Conservation (phyloP, 2,797 vertebrate genomes). For the Dallia pectoralis region DNA sequence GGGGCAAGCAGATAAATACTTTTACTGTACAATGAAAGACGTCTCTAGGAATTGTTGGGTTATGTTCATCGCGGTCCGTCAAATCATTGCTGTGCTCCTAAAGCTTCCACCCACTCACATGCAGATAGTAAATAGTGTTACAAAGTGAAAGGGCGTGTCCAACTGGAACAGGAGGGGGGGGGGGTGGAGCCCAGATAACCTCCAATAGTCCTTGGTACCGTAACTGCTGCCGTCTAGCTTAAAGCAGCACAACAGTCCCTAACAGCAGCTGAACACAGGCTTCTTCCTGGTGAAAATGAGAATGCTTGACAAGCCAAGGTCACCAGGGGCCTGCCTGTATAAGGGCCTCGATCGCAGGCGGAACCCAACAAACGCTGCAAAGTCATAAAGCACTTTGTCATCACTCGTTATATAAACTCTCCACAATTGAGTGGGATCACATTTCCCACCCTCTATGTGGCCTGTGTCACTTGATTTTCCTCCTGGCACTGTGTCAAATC, state of each 20-base stretch:
- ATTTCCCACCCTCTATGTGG: slow-evolving; percentile 60
- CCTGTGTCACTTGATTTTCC: slow-evolving; percentile 67
- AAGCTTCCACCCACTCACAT: slow-evolving; percentile 19
- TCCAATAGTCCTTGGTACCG: slow-evolving; percentile 44
- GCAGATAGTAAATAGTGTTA: slow-evolving; percentile 28
- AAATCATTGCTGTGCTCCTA: slow-evolving; percentile 3
- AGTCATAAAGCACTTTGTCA: slow-evolving; percentile 79
- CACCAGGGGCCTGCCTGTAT: slow-evolving; percentile 57
- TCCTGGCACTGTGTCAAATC: slow-evolving; percentile 70
- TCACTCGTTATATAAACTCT: slow-evolving; percentile 77
- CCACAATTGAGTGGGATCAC: slow-evolving; percentile 74
- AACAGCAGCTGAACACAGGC: slow-evolving; percentile 51
- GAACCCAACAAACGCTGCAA: slow-evolving; percentile 59
- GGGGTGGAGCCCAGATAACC: background rate
- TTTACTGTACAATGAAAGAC: too few species aligned
- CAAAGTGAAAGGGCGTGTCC: slow-evolving; percentile 1
- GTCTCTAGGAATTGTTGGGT: too few species aligned
- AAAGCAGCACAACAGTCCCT: slow-evolving; percentile 53
- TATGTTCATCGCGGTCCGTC: background rate
- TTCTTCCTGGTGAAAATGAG: slow-evolving; percentile 68
- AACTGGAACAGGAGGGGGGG: too few species aligned
- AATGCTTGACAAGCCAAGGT: slow-evolving; percentile 72
- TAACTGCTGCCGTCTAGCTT: slow-evolving; percentile 35
- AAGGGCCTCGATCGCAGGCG: slow-evolving; percentile 59
- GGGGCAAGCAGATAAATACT: too few species aligned